These are phyloP conservation scores for Omphaloscelis lunosa DNA, from an alignment of 2,888 invertebrate genomes.

Conservation along the genomic window DNA sequence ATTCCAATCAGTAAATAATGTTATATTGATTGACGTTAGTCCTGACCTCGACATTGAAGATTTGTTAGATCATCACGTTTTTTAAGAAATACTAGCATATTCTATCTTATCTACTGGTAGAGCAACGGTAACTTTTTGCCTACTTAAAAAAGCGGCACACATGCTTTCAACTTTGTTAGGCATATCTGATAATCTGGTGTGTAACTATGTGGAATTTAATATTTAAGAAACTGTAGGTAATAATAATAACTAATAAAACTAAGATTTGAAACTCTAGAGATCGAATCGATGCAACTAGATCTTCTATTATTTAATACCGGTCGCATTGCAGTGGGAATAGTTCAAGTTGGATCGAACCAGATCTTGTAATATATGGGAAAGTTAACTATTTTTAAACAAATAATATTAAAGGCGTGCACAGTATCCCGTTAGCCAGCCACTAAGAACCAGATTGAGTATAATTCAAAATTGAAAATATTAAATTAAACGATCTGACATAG, in stretches of 20 bases:
- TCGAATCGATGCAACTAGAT: neutral
- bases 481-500: neutral
- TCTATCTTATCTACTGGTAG: neutral
- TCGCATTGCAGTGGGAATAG: neutral
- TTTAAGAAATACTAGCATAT: neutral
- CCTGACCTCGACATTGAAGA: slow-evolving; percentile 52
- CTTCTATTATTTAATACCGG: neutral
- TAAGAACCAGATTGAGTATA: neutral
- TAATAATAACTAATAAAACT: neutral
- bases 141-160: too few species aligned
- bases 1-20: slow-evolving; percentile 33
- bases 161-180: neutral
- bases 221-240: neutral
- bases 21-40: slow-evolving; percentile 33
- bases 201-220: neutral
- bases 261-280: neutral
- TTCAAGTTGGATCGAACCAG: neutral
- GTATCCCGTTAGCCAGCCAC: neutral
- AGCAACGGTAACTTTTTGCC: neutral
- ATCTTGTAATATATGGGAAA: neutral
- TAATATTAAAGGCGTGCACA: neutral
- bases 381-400: neutral
- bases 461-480: neutral
- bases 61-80: slow-evolving; percentile 40
- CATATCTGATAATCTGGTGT: neutral